Conservation (phyloP, 1,140 invertebrate species). For the Solenopsis invicta region DNA sequence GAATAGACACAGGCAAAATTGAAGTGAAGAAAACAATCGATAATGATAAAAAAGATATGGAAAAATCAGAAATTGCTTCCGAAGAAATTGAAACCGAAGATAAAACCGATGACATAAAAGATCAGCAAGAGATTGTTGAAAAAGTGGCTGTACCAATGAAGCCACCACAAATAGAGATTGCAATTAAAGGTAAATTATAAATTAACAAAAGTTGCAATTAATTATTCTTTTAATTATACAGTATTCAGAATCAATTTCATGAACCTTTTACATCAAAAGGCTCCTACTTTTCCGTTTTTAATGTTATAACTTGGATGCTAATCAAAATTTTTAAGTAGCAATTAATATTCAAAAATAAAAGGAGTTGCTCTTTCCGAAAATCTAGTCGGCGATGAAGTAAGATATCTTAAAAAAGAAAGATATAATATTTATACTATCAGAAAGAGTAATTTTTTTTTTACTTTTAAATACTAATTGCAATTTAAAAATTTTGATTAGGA, state of each 20-base stretch:
- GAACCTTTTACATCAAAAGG: background rate
- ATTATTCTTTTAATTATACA: conserved; percentile 9
- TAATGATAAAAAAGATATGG: background rate
- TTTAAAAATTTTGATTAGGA: too few relatives aligned
- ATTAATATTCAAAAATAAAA: too few relatives aligned
- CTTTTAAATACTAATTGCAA: too few relatives aligned
- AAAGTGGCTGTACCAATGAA: background rate
- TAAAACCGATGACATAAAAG: background rate
- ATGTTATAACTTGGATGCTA: too few relatives aligned
- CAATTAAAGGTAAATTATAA: conserved; percentile 14
- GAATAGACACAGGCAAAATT: conserved; percentile 1
- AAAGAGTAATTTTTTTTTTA: too few relatives aligned
- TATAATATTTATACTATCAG: too few relatives aligned
- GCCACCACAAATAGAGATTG: background rate
- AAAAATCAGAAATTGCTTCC: background rate
- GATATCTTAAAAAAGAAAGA: too few relatives aligned
- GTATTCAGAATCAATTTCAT: background rate
- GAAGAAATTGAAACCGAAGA: background rate
- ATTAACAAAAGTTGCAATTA: background rate
- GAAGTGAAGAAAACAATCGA: background rate
- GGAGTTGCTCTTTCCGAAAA: too few relatives aligned
- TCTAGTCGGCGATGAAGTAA: too few relatives aligned
- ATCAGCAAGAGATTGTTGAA: background rate
- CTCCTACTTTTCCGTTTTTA: too few relatives aligned
- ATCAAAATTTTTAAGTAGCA: too few relatives aligned